Evolutionary conservation across 2,797 vertebrate species (phyloP).

Genomic region (Echeneis naucrates): DNA sequence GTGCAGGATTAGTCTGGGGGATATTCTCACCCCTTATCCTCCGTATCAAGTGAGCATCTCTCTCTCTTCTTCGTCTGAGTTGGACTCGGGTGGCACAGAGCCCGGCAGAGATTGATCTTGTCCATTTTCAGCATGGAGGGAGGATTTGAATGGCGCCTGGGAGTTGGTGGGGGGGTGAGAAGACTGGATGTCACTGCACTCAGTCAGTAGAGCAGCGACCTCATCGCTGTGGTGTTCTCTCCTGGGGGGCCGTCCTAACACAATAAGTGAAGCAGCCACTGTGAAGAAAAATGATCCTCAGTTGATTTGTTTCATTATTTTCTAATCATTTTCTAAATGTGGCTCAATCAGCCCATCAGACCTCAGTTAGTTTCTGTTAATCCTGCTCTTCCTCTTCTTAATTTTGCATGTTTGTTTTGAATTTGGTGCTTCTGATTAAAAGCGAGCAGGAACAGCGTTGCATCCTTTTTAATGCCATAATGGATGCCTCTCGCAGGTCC

Average conservation of each 20-base stretch:
- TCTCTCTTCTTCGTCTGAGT: conserved; percentile 24
- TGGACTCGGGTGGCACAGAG: conserved; percentile 32
- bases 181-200: conserved; percentile 32
- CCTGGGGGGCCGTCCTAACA: neutral
- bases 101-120: conserved; percentile 48
- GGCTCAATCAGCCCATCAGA: too few relatives aligned
- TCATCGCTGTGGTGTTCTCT: neutral
- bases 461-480: accelerated
- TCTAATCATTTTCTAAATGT: too few relatives aligned
- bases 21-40: conserved; percentile 42
- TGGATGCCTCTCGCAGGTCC: conserved; percentile 83
- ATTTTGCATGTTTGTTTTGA: too few relatives aligned
- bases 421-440: too few relatives aligned
- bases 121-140: too few relatives aligned
- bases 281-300: too few relatives aligned
- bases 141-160: too few relatives aligned
- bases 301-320: too few relatives aligned
- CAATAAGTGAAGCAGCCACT: too few relatives aligned
- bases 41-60: conserved; percentile 35
- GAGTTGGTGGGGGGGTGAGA: conserved; percentile 1
- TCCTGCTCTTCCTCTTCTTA: too few relatives aligned
- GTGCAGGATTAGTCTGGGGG: conserved; percentile 49
- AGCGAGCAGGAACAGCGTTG: too few relatives aligned
- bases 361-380: neutral
- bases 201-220: conserved; percentile 37